Conservation (phyloP, 2,113 vertebrate genomes). For the Isurus oxyrinchus region DNA sequence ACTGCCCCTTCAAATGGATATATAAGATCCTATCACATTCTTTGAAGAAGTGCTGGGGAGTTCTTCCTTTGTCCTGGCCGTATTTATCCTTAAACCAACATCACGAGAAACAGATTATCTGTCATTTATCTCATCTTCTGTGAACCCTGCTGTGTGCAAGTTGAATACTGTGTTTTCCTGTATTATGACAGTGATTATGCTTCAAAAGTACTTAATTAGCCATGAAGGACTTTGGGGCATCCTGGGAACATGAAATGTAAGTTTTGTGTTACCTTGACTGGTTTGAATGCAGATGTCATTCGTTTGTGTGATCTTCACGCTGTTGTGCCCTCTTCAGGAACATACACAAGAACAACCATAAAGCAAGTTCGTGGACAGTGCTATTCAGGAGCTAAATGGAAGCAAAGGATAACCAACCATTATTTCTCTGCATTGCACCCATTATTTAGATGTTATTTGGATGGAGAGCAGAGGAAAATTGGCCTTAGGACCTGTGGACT, state of each 20-base stretch:
- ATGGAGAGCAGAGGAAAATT: background rate
- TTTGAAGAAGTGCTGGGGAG: background rate
- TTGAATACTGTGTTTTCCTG: background rate
- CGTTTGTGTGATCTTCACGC: too few species aligned
- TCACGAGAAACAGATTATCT: background rate
- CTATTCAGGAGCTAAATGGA: background rate
- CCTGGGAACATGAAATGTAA: background rate
- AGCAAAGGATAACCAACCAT: too few species aligned
- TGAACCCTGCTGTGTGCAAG: background rate
- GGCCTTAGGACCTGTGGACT: background rate
- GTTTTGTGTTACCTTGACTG: background rate
- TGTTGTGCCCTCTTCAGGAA: too few species aligned
- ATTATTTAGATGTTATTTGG: background rate
- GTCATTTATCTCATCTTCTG: background rate
- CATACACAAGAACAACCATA: too few species aligned
- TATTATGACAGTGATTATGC: background rate
- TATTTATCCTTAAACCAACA: background rate
- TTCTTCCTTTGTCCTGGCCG: background rate
- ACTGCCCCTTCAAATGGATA: background rate
- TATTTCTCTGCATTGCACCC: background rate
- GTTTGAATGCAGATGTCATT: too few species aligned
- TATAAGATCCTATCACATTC: background rate
- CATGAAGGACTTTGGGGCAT: background rate
- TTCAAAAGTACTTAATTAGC: background rate
- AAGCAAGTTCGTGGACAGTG: too few species aligned